Conservation (phyloP, 37 sponge, comb jelly and placozoan species). For the Halisarca cf. caerulea region DNA sequence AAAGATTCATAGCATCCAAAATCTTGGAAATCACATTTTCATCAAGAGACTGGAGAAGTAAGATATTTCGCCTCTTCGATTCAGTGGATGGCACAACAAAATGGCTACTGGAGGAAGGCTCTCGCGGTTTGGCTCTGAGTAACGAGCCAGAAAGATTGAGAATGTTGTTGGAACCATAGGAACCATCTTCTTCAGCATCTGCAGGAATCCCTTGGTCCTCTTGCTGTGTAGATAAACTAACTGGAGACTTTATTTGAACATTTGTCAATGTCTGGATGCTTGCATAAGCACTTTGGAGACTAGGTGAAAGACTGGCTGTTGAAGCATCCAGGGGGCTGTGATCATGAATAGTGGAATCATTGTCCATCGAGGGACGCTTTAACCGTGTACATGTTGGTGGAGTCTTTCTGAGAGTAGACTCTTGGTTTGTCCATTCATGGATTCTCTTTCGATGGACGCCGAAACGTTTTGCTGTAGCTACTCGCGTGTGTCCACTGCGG, state of each 20-base stretch:
- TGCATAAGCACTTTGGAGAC: background rate
- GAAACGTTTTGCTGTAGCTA: background rate
- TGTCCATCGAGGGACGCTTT: background rate
- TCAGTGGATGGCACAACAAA: background rate
- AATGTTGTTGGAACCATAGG: too few species aligned
- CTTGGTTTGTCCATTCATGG: constrained; percentile 9
- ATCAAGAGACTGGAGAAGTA: background rate
- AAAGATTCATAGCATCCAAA: constrained; percentile 18
- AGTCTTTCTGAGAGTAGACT: background rate
- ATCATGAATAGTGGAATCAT: background rate
- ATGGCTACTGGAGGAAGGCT: background rate
- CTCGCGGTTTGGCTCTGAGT: background rate
- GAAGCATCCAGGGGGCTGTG: background rate
- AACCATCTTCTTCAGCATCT: too few species aligned
- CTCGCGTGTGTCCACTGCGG: background rate
- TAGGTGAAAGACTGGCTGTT: background rate
- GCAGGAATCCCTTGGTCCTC: too few species aligned
- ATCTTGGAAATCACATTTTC: background rate
- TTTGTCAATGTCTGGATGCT: background rate
- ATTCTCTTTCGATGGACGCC: constrained; percentile 22
- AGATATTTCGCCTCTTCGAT: background rate
- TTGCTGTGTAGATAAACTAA: too few species aligned
- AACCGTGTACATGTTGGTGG: background rate
- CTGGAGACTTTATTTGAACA: too few species aligned
- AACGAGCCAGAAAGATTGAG: too few species aligned